These are phyloP conservation scores for Jordanella pulchra DNA, from an alignment of 2,797 vertebrate genomes.

Conservation along the genomic window DNA sequence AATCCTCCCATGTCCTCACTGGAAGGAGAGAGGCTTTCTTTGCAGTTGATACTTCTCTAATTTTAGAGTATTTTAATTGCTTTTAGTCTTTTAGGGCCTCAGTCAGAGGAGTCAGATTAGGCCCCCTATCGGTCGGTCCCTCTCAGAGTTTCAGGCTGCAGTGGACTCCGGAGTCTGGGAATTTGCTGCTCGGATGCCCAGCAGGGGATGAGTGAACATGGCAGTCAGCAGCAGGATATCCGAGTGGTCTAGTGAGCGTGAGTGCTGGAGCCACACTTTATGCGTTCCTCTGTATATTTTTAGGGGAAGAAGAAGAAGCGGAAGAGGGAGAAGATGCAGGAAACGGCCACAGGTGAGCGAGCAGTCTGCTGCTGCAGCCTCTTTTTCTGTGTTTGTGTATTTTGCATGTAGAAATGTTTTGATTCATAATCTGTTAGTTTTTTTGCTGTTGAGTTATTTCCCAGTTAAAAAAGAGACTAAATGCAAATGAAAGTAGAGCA, in stretches of 20 bases:
- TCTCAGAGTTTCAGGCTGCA: conserved; percentile 61
- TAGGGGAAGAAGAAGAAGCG: conserved; percentile 99
- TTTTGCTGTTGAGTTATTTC: not conserved
- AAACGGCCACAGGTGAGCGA: conserved; percentile 89
- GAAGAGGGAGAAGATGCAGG: conserved; percentile 99
- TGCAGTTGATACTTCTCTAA: conserved; percentile 50
- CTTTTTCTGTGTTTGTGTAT: too few species aligned
- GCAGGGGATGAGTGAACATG: conserved; percentile 81
- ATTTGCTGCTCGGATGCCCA: conserved; percentile 72
- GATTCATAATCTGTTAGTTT: conserved; percentile 2
- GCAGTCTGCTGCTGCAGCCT: not conserved
- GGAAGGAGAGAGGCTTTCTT: conserved; percentile 58
- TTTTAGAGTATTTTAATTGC: conserved; percentile 61
- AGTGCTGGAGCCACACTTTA: conserved; percentile 84
- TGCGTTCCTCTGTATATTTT: conserved; percentile 81
- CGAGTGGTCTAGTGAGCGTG: conserved; percentile 82
- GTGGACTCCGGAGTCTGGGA: conserved; percentile 59
- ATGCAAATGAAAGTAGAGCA: conserved; percentile 3
- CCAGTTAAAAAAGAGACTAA: not conserved
- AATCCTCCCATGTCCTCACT: conserved; percentile 74
- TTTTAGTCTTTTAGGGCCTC: conserved; percentile 55
- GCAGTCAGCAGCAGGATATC: conserved; percentile 77
- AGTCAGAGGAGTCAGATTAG: conserved; percentile 10
- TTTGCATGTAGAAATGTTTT: conserved; percentile 5
- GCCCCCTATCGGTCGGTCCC: conserved; percentile 24